Evolutionary conservation across 2,113 vertebrate genomes (phyloP).

Genomic region (Accipiter cooperii): DNA sequence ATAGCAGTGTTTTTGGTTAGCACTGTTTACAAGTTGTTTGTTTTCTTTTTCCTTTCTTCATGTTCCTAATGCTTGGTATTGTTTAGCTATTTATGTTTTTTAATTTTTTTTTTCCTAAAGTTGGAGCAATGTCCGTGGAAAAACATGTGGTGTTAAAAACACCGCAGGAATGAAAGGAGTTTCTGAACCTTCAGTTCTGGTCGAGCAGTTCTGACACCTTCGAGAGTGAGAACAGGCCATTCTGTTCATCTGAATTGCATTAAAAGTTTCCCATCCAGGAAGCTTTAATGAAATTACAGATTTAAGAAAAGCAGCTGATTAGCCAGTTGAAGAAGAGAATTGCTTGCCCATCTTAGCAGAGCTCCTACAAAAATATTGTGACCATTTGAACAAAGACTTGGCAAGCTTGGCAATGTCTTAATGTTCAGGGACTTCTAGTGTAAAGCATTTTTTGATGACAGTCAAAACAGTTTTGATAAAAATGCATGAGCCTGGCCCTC

Average conservation of each 20-base stretch:
- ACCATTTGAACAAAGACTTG: not conserved
- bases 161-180: not conserved
- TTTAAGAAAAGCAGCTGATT: not conserved
- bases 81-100: not conserved
- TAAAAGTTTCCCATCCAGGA: not conserved
- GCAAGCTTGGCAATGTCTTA: not conserved
- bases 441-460: not conserved
- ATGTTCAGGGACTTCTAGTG: not conserved
- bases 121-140: not conserved
- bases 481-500: not conserved
- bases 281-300: not conserved
- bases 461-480: not conserved
- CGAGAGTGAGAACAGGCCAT: not conserved
- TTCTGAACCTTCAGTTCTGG: not conserved
- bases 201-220: not conserved
- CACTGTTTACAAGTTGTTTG: not conserved
- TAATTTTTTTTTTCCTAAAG: not conserved
- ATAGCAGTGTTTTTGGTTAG: not conserved
- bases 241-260: not conserved
- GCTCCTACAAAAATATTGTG: not conserved
- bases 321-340: not conserved
- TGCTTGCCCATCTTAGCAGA: not conserved
- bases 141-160: not conserved
- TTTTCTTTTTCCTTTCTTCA: not conserved
- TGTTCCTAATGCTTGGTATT: not conserved